Percentiles rank a stretch among this genome's conserved stretches.
phyloP scores from a whole-genome alignment of 1,140 invertebrate species.

The Solenopsis invicta region DNA sequence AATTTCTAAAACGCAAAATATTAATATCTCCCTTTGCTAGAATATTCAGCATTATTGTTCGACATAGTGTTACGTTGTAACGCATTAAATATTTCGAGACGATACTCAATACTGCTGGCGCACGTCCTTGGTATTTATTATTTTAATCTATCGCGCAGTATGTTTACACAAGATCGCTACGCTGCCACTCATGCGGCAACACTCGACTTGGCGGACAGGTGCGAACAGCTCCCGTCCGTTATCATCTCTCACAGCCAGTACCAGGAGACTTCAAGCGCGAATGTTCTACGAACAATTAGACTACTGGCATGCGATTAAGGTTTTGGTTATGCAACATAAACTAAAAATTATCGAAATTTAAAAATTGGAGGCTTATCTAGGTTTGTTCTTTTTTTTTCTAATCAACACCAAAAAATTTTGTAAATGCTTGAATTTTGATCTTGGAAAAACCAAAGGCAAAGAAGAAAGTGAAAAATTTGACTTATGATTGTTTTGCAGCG shows the following conservation, averaged over 20 bases:
- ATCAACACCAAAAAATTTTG: too few species aligned
- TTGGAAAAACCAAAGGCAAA: too few species aligned
- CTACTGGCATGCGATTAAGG: background rate
- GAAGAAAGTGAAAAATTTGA: too few species aligned
- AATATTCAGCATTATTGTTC: background rate
- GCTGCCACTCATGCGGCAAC: background rate
- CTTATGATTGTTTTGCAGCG: too few species aligned
- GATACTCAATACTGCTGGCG: background rate
- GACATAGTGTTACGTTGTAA: background rate
- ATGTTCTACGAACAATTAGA: background rate
- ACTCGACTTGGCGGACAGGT: background rate
- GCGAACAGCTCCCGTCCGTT: background rate
- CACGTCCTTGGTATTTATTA: background rate
- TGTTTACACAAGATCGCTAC: background rate
- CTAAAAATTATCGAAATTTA: too few species aligned
- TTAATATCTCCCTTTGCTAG: background rate
- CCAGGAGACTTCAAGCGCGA: background rate
- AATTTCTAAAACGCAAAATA: background rate
- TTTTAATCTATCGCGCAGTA: background rate
- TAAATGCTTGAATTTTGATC: too few species aligned
- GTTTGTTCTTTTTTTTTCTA: too few species aligned
- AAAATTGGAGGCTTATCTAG: too few species aligned
- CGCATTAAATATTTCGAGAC: background rate
- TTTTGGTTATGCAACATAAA: too few species aligned
- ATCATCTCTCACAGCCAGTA: background rate